phyloP scores from a whole-genome alignment of 2,113 vertebrate genomes.

The Catharus bicknelli region DNA sequence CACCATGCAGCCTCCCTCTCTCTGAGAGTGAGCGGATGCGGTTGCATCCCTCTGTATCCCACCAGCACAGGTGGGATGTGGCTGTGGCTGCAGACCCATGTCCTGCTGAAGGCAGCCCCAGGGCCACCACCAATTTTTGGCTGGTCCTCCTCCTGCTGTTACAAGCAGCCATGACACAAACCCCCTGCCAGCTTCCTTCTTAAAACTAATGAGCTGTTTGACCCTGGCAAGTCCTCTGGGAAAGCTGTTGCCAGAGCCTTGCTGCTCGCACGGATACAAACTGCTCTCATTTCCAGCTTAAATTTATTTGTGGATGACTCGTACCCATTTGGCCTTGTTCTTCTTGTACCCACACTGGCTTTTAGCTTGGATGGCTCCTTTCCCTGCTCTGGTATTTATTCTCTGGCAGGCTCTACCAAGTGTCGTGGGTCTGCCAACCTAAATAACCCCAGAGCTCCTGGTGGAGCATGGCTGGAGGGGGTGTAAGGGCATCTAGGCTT shows the following conservation, averaged over 20 bases:
- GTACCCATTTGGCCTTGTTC: conserved; percentile 50
- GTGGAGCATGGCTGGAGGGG: neutral
- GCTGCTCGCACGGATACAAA: conserved; percentile 3
- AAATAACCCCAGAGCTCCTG: conserved; percentile 12
- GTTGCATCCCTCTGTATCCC: neutral
- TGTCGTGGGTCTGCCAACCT: neutral
- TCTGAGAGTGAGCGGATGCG: fast-evolving
- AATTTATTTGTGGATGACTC: conserved; percentile 47
- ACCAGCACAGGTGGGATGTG: neutral
- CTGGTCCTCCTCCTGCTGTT: fast-evolving
- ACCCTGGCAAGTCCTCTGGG: conserved; percentile 35
- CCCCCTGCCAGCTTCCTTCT: conserved; percentile 32
- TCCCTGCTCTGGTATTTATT: conserved; percentile 48
- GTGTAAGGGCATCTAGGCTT: neutral
- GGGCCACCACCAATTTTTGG: neutral
- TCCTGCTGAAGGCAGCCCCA: neutral
- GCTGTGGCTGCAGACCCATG: neutral
- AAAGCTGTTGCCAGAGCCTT: conserved; percentile 5
- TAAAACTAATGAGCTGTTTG: conserved; percentile 46
- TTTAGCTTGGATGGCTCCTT: conserved; percentile 31
- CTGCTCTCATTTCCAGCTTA: conserved; percentile 43
- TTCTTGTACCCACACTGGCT: conserved; percentile 7
- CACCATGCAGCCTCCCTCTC: neutral
- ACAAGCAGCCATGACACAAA: neutral
- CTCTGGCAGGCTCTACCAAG: neutral